Percentiles rank a stretch among this genome's conserved stretches.
These are phyloP conservation scores for Dromiciops gliroides DNA, from an alignment of 2,113 vertebrate genomes.

Conservation along the genomic window DNA sequence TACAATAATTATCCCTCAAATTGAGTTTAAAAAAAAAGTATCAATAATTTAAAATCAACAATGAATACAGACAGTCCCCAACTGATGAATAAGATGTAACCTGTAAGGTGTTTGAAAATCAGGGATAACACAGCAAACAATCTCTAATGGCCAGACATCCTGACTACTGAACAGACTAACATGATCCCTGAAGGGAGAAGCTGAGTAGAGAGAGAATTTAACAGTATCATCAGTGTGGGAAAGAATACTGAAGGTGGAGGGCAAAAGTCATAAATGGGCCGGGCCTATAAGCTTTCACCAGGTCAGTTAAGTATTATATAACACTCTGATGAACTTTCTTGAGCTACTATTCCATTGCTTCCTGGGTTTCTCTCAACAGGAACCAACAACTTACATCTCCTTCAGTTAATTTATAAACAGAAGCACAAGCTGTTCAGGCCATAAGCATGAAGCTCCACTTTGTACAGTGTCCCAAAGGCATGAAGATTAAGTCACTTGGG, in stretches of 20 bases:
- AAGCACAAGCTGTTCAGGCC: neutral
- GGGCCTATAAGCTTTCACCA: neutral
- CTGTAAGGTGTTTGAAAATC: neutral
- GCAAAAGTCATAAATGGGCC: neutral
- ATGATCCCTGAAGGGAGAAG: neutral
- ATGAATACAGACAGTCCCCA: conserved; percentile 43
- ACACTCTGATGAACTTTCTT: neutral
- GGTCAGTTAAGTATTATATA: neutral
- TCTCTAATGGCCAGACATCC: neutral
- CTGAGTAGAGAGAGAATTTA: neutral
- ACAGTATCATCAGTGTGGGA: neutral
- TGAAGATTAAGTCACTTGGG: neutral
- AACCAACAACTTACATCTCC: neutral
- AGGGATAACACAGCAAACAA: neutral
- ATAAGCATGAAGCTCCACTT: neutral
- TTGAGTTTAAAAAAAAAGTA: conserved; percentile 36
- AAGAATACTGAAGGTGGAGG: neutral
- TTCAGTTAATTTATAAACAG: neutral
- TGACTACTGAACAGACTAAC: neutral
- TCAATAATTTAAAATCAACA: conserved; percentile 43
- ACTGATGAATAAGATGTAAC: conserved; percentile 7
- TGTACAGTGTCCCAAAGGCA: neutral
- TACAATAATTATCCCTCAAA: conserved; percentile 39
- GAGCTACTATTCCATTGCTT: neutral
- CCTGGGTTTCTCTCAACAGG: neutral